Evolutionary conservation across 2,113 vertebrate species (phyloP).

Genomic region (Tamias sibiricus): DNA sequence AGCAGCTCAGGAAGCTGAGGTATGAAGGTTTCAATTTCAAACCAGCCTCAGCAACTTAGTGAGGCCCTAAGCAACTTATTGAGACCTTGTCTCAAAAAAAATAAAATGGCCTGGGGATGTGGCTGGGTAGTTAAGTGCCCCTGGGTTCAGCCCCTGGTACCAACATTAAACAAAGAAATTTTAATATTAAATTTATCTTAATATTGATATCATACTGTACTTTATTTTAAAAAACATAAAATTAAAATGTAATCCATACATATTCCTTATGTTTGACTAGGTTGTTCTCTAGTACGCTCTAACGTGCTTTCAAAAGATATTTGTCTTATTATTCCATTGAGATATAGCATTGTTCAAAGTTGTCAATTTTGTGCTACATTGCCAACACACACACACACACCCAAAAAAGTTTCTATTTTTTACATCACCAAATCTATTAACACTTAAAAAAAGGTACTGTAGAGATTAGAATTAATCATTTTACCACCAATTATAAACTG

Average conservation of each 20-base stretch:
- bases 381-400: not conserved
- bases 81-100: no score
- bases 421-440: not conserved
- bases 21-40: no score
- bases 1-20: no score
- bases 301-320: constrained; percentile 54
- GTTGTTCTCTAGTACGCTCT: not conserved
- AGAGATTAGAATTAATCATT: not conserved
- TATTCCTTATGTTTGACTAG: not conserved
- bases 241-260: not conserved
- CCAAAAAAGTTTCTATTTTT: not conserved
- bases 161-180: no score
- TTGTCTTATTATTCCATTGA: constrained; percentile 27
- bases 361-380: not conserved
- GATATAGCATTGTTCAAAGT: not conserved
- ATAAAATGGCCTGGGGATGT: no score
- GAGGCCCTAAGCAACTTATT: no score
- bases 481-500: not conserved
- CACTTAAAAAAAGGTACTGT: not conserved
- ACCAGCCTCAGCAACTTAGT: no score
- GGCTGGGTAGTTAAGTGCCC: no score
- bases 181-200: not conserved
- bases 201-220: not conserved
- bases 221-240: constrained; percentile 34
- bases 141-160: no score